Conservation (phyloP, 2,113 vertebrate species). For the Bombycilla garrulus region DNA sequence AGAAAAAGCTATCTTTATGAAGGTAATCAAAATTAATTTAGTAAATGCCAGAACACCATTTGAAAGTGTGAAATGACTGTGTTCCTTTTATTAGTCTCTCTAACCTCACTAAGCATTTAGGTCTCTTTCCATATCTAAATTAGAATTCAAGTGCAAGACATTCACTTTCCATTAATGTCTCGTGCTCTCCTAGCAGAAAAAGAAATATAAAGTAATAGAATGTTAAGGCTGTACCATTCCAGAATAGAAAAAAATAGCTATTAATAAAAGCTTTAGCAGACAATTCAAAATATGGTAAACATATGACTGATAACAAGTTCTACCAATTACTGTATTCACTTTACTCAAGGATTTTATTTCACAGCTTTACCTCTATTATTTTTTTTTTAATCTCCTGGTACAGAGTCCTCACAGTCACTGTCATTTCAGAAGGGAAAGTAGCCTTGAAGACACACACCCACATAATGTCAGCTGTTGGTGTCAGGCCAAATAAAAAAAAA, state of each 20-base stretch:
- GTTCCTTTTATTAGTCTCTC: conserved; percentile 56
- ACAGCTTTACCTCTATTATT: background rate
- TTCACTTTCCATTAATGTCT: conserved; percentile 67
- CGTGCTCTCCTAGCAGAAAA: conserved; percentile 4
- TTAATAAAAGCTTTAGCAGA: background rate
- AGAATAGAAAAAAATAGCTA: background rate
- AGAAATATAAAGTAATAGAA: conserved; percentile 27
- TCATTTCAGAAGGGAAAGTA: background rate
- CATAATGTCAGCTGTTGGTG: background rate
- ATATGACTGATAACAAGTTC: background rate
- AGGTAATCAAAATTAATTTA: conserved; percentile 58
- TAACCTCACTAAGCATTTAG: conserved; percentile 58
- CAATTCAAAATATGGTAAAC: background rate
- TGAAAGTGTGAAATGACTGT: conserved; percentile 45
- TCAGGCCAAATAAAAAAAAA: background rate
- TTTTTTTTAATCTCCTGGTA: background rate
- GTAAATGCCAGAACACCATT: conserved; percentile 34
- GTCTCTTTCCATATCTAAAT: background rate
- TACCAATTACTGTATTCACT: background rate
- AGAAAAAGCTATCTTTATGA: background rate
- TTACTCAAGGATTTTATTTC: background rate
- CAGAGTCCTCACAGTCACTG: background rate
- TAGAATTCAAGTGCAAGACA: conserved; percentile 61
- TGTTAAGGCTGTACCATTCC: background rate
- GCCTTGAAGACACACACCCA: background rate